Evolutionary conservation across 2,113 vertebrate species (phyloP).

Genomic region (Thryonomys swinderianus): DNA sequence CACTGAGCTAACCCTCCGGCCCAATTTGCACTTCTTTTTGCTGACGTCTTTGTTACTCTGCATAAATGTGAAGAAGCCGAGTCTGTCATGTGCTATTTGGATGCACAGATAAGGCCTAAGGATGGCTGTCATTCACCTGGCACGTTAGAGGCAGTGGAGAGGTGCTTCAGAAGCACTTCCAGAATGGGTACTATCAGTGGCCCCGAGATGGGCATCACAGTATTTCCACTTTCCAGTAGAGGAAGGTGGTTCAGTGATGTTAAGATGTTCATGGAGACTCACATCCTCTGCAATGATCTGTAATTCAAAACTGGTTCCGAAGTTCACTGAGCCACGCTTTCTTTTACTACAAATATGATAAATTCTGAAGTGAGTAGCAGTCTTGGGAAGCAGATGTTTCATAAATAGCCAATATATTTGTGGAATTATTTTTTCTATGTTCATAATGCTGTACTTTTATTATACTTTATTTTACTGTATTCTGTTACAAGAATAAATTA

Average conservation of each 20-base stretch:
- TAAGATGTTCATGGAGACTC: not conserved
- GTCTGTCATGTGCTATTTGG: not conserved
- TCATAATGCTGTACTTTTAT: not conserved
- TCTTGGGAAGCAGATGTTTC: not conserved
- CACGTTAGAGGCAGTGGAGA: not conserved
- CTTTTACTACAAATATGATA: not conserved
- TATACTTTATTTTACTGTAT: not conserved
- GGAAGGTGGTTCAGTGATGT: not conserved
- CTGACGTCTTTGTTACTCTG: not conserved
- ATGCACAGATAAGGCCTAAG: not conserved
- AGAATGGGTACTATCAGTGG: not conserved
- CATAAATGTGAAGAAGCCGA: not conserved
- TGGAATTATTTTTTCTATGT: not conserved
- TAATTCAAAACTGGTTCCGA: not conserved
- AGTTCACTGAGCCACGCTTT: not conserved
- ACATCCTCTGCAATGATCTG: not conserved
- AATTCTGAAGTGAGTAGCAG: not conserved
- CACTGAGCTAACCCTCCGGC: too few species aligned
- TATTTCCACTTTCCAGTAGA: conserved; percentile 32
- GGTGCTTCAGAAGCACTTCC: not conserved
- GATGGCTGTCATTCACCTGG: not conserved
- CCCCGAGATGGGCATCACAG: not conserved
- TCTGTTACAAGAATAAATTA: not conserved
- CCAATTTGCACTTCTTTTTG: not conserved
- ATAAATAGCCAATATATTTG: not conserved